Percentiles rank a stretch among this genome's conserved stretches.
These are phyloP conservation scores for Calcarius lapponicus DNA, from an alignment of 2,797 vertebrate species.

Conservation along the genomic window DNA sequence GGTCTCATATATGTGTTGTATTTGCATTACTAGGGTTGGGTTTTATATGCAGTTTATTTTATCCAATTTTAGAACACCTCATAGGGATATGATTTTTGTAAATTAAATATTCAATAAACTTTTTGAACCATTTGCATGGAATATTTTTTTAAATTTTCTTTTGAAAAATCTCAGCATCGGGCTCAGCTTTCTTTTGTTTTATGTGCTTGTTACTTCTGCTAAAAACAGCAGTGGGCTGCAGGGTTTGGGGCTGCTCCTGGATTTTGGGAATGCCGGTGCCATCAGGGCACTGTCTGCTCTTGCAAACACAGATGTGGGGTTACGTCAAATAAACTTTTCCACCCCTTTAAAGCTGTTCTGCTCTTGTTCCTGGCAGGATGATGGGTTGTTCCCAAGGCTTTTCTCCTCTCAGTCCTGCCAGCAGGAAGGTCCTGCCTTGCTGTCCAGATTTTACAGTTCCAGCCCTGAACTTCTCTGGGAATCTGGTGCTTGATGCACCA, in stretches of 20 bases:
- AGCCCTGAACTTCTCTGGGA: neutral
- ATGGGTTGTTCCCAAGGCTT: neutral
- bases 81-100: conserved; percentile 81
- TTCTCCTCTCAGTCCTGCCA: neutral
- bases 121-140: conserved; percentile 69
- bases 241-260: neutral
- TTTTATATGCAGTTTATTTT: conserved; percentile 78
- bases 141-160: neutral
- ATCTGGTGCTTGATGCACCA: rapidly evolving
- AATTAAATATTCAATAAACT: conserved; percentile 83
- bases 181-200: neutral
- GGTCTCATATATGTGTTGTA: conserved; percentile 37
- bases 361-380: neutral
- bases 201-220: neutral
- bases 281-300: neutral
- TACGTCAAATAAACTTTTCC: neutral
- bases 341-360: neutral
- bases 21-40: conserved; percentile 65
- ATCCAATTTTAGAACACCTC: conserved; percentile 80
- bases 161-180: neutral
- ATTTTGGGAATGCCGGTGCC: neutral
- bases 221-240: neutral
- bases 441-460: neutral
- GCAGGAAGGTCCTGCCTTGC: neutral
- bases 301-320: rapidly evolving